phyloP scores from a whole-genome alignment of 2,113 vertebrate species.

The Grantiella picta region DNA sequence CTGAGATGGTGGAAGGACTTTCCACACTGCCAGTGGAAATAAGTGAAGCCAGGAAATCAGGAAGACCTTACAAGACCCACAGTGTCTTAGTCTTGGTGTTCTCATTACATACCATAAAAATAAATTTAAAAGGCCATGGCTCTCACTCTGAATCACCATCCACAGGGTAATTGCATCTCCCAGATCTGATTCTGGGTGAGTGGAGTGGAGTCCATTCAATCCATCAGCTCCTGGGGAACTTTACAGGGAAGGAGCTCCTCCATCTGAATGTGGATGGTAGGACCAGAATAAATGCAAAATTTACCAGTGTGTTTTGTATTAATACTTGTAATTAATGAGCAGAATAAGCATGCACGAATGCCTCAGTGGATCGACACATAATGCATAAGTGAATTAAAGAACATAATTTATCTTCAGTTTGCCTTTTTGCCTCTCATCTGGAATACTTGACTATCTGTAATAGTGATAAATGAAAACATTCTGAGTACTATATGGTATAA shows the following conservation, averaged over 20 bases:
- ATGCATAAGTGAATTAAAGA: background rate
- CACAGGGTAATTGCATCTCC: background rate
- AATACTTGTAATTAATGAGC: background rate
- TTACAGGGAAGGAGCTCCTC: background rate
- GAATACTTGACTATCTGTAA: background rate
- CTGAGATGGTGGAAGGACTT: background rate
- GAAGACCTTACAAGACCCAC: background rate
- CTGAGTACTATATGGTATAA: background rate
- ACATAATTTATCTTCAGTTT: background rate
- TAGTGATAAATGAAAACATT: background rate
- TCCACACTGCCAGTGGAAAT: background rate
- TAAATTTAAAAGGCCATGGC: background rate
- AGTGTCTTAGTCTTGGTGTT: background rate
- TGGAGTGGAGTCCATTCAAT: background rate
- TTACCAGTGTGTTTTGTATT: background rate
- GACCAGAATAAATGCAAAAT: background rate
- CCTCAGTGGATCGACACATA: background rate
- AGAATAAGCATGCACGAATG: background rate
- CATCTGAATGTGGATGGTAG: background rate
- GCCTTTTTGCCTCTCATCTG: background rate
- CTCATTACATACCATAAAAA: background rate
- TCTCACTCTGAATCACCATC: background rate
- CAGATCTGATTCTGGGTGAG: background rate
- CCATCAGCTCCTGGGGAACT: background rate
- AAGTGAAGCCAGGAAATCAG: background rate